These are phyloP conservation scores for Dinoponera quadriceps DNA, from an alignment of 1,140 invertebrate species.

Conservation along the genomic window DNA sequence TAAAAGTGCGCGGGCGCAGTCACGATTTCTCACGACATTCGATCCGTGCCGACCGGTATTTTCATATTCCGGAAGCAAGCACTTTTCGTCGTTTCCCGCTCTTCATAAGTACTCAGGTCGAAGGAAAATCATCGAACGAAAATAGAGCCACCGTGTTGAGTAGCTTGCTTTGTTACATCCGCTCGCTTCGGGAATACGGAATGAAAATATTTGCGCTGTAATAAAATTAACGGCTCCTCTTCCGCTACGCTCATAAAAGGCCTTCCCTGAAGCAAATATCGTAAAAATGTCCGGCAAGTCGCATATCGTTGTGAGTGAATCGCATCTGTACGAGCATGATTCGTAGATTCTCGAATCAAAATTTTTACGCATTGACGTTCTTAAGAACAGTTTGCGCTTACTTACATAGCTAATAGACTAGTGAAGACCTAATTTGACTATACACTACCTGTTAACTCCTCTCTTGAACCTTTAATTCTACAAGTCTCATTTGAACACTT, in stretches of 20 bases:
- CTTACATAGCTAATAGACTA: too few species aligned
- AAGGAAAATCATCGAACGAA: slow-evolving; percentile 63
- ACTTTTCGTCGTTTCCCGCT: slow-evolving; percentile 62
- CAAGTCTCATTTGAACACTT: too few species aligned
- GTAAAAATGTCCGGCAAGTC: slow-evolving; percentile 34
- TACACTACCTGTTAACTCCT: too few species aligned
- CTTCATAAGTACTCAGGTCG: slow-evolving; percentile 25
- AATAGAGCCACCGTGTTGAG: slow-evolving; percentile 1
- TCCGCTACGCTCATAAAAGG: background rate
- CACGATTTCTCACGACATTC: slow-evolving; percentile 52
- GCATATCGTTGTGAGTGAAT: slow-evolving; percentile 21
- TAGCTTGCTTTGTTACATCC: slow-evolving; percentile 3
- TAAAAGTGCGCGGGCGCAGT: background rate
- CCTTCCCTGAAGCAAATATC: slow-evolving; percentile 14
- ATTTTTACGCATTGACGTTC: too few species aligned
- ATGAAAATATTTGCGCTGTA: slow-evolving; percentile 1
- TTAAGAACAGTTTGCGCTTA: too few species aligned
- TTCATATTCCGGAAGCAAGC: slow-evolving; percentile 58
- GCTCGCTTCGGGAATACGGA: slow-evolving; percentile 1
- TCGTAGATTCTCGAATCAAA: too few species aligned
- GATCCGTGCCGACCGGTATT: slow-evolving; percentile 43
- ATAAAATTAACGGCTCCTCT: slow-evolving; percentile 40
- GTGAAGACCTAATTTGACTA: too few species aligned
- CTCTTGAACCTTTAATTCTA: too few species aligned
- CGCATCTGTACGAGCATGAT: too few species aligned